Base-by-base conservation (phyloP, 53 echinoderm and acorn worm genomes). In the Astropecten irregularis region DNA sequence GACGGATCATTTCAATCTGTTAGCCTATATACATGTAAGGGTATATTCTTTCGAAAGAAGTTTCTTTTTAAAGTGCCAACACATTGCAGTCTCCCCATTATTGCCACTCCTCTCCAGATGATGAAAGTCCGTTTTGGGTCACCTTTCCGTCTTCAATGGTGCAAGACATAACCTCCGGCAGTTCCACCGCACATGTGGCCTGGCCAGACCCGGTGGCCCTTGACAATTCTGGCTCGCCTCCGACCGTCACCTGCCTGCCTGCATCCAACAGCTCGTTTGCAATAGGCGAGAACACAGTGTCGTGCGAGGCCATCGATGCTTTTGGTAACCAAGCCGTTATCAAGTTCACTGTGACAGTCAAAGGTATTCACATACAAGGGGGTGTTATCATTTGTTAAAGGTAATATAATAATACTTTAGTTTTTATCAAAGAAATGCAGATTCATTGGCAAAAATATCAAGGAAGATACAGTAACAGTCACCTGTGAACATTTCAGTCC, bases 321-420 rank as follows among this genome's bases (percentile, higher is more conserved):
- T n/a, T 68, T 11, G 54, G 54, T 38, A 83, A 83, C n/a, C 21
- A 13, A n/a, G 35, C 15, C 6, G 20, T 7, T 3, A 68, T 67
- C 54, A 23, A 15, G 14, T 83, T 83, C 36, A 52, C 25, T 68
- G 83, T 83, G 0, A 36, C 53, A 33, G 68, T 83, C 11, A 68
- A 22, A 31, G 83, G 83, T 83, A n/a, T n/a, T n/a, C n/a, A n/a
- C n/a, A n/a, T n/a, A n/a, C n/a, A n/a, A n/a, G n/a, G n/a, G n/a
- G n/a, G n/a, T n/a, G n/a, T n/a, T n/a, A n/a, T n/a, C n/a, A n/a
- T n/a, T n/a, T n/a, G n/a, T n/a, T n/a, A n/a, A n/a, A n/a, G n/a
- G n/a, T n/a, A n/a, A n/a, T n/a, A n/a, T n/a, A n/a, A n/a, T n/a
- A n/a, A n/a, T n/a, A n/a, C n/a, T n/a, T n/a, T n/a, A n/a, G n/a